These are phyloP conservation scores for Shargacucullia verbasci DNA, from an alignment of 2,888 invertebrate species.

Conservation along the genomic window DNA sequence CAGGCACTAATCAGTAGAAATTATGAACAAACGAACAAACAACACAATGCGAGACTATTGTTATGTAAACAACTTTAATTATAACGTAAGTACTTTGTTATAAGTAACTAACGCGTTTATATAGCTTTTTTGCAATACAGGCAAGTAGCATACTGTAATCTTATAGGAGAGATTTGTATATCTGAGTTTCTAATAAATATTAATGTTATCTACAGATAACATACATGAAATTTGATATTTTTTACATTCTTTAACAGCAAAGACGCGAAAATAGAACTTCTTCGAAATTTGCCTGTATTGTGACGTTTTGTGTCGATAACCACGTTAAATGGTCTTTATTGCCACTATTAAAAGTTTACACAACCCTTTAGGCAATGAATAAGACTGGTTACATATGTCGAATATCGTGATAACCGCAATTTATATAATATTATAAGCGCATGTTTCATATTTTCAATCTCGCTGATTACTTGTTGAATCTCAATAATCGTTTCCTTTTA, in stretches of 20 bases:
- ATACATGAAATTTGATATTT: too few species aligned
- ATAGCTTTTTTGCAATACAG: background rate
- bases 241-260: too few species aligned
- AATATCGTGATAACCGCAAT: conserved; percentile 10
- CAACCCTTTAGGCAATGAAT: conserved; percentile 1
- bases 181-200: too few species aligned
- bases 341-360: conserved; percentile 14
- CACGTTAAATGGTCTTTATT: background rate
- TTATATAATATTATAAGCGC: conserved; percentile 1
- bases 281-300: background rate
- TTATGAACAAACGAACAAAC: background rate
- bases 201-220: too few species aligned
- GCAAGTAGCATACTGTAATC: background rate
- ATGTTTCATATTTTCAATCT: background rate
- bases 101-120: too few species aligned
- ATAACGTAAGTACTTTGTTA: too few species aligned
- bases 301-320: background rate
- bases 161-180: too few species aligned
- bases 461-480: conserved; percentile 11
- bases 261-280: background rate
- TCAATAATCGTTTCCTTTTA: conserved; percentile 5
- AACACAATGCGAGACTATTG: too few species aligned
- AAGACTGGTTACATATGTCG: background rate
- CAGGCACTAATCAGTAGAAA: background rate
- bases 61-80: too few species aligned